Conservation (phyloP, 2,888 invertebrate species). For the Pterobdella sp. region DNA sequence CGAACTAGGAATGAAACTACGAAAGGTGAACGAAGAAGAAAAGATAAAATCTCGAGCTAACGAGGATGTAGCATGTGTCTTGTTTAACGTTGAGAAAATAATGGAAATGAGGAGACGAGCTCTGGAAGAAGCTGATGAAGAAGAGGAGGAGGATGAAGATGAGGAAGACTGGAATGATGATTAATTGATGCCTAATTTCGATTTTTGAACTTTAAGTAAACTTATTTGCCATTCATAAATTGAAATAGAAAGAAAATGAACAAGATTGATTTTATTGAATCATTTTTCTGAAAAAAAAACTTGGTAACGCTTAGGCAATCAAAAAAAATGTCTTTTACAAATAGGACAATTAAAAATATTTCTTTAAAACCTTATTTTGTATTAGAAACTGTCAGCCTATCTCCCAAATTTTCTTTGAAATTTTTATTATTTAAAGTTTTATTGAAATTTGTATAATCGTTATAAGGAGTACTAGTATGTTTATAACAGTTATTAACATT, state of each 20-base stretch:
- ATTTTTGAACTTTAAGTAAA: no score
- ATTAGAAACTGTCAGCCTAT: background rate
- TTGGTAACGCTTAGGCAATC: background rate
- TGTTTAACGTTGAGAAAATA: conserved; percentile 22
- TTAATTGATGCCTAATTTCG: no score
- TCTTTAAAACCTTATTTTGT: background rate
- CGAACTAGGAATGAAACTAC: conserved; percentile 5
- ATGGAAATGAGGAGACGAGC: conserved; percentile 28
- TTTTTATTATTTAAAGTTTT: background rate
- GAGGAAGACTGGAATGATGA: conserved; percentile 6
- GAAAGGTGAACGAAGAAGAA: conserved; percentile 17
- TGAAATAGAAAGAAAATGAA: background rate
- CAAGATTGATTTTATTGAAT: background rate
- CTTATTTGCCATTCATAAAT: no score
- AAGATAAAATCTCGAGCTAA: background rate
- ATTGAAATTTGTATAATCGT: background rate
- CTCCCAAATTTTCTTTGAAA: background rate
- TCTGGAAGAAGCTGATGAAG: conserved; percentile 21
- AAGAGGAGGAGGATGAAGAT: conserved; percentile 14
- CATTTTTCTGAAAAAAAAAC: background rate
- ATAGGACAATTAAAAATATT: no score
- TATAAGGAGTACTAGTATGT: background rate
- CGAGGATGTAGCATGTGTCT: background rate
- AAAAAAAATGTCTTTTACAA: no score
- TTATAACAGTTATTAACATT: background rate